Conservation (phyloP, 2,888 invertebrate genomes). For the Entomobrya multifasciata region DNA sequence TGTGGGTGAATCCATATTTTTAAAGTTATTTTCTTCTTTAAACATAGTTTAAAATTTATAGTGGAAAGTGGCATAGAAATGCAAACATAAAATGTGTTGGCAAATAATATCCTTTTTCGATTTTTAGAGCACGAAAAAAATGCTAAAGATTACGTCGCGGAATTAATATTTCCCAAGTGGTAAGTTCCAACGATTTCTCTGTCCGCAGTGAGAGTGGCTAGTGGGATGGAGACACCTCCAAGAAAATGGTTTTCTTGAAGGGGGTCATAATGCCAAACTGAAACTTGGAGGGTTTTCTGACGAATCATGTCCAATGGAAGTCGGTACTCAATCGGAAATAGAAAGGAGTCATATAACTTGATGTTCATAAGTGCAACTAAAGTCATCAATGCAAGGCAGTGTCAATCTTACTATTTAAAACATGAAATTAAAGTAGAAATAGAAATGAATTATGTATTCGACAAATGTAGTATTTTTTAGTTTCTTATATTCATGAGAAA, state of each 20-base stretch:
- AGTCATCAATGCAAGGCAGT: not conserved
- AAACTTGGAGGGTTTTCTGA: constrained; percentile 91
- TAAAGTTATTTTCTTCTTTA: not conserved
- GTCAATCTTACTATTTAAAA: no score
- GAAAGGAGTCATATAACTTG: constrained; percentile 63
- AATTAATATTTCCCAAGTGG: constrained; percentile 84
- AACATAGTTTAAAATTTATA: not conserved
- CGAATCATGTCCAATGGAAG: constrained; percentile 90
- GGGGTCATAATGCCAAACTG: constrained; percentile 96
- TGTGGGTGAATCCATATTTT: not conserved
- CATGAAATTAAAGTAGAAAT: no score
- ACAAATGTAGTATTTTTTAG: no score
- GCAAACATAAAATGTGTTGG: constrained; percentile 24
- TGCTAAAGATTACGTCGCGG: constrained; percentile 10
- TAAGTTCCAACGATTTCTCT: constrained; percentile 94
- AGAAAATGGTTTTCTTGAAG: constrained; percentile 96
- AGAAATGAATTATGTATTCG: no score
- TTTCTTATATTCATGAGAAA: no score
- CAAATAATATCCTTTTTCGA: constrained; percentile 34
- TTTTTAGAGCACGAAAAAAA: not conserved
- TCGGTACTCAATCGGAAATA: constrained; percentile 90
- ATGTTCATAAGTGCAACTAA: no score
- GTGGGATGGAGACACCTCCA: constrained; percentile 92
- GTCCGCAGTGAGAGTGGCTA: constrained; percentile 87
- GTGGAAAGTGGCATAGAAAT: constrained; percentile 39